Conservation (phyloP, 92 coral and sea anemone species). For the Phymanthus crucifer region DNA sequence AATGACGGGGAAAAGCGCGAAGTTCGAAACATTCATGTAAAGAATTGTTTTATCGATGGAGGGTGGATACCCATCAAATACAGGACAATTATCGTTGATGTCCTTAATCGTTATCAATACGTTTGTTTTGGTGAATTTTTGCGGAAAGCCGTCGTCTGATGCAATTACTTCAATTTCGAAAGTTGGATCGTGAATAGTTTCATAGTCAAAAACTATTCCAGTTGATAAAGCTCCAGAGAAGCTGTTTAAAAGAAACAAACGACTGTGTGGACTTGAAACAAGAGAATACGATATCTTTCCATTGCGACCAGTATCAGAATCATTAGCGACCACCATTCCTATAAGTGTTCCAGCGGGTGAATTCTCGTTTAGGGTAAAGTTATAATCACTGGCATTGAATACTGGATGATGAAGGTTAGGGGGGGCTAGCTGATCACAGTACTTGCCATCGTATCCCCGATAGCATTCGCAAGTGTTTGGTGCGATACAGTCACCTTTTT, state of each 20-base stretch:
- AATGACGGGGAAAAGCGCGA: slow-evolving; percentile 23
- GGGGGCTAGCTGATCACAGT: slow-evolving; percentile 39
- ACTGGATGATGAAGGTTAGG: slow-evolving; percentile 51
- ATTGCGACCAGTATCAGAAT: slow-evolving; percentile 61
- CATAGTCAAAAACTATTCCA: slow-evolving; percentile 34
- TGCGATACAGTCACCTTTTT: slow-evolving; percentile 57
- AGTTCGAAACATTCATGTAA: neutral
- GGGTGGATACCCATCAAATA: slow-evolving; percentile 21
- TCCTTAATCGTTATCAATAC: slow-evolving; percentile 35
- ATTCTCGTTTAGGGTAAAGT: slow-evolving; percentile 49
- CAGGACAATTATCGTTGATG: slow-evolving; percentile 69
- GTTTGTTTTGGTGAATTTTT: slow-evolving; percentile 21
- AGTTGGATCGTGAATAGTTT: slow-evolving; percentile 10
- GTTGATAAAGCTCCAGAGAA: slow-evolving; percentile 41
- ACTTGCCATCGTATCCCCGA: slow-evolving; percentile 52
- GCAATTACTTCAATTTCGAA: slow-evolving; percentile 48
- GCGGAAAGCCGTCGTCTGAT: slow-evolving; percentile 58
- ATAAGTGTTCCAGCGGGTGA: slow-evolving; percentile 44
- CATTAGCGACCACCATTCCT: slow-evolving; percentile 60
- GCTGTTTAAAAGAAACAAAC: slow-evolving; percentile 31
- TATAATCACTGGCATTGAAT: slow-evolving; percentile 29
- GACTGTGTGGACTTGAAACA: neutral
- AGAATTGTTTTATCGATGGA: slow-evolving; percentile 21
- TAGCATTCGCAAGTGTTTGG: slow-evolving; percentile 59
- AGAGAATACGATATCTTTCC: slow-evolving; percentile 43